These are phyloP conservation scores for Coecobrya sp. DNA, from an alignment of 2,888 invertebrate genomes.

Conservation along the genomic window DNA sequence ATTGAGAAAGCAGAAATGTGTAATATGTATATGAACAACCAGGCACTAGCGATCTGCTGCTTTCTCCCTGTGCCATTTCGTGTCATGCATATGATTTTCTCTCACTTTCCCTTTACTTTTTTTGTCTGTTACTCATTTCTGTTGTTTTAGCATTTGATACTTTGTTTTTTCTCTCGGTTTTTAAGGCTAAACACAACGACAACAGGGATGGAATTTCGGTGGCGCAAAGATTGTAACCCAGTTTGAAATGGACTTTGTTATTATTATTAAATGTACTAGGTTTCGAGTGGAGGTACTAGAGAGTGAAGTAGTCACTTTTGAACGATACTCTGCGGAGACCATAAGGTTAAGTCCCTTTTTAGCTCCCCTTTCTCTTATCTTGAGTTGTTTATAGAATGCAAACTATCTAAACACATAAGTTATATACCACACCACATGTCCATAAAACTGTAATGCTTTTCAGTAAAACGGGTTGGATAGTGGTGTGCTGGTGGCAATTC, in stretches of 20 bases:
- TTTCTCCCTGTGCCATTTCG: not conserved
- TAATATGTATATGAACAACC: not conserved
- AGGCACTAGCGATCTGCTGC: not conserved
- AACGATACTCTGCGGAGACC: conserved; percentile 14
- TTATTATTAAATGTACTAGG: conserved; percentile 37
- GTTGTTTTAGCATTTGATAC: not conserved
- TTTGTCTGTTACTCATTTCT: not conserved
- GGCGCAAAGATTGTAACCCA: not conserved
- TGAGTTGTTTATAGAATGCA: conserved; percentile 27
- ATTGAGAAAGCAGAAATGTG: not conserved
- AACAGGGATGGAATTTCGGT: not conserved
- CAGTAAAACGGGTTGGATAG: not conserved
- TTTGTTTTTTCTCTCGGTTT: not conserved
- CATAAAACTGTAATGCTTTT: not conserved
- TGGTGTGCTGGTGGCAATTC: conserved; percentile 22
- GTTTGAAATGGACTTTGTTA: not conserved
- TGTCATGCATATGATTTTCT: not conserved
- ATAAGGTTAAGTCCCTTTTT: conserved; percentile 27
- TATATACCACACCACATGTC: not conserved
- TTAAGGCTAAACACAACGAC: not conserved
- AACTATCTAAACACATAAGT: not conserved
- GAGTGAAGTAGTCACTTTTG: conserved; percentile 1
- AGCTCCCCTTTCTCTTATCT: conserved; percentile 16
- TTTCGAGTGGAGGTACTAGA: not conserved
- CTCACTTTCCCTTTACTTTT: not conserved